Evolutionary conservation across 2,797 vertebrate genomes (phyloP).

Genomic region (Amblyraja radiata): DNA sequence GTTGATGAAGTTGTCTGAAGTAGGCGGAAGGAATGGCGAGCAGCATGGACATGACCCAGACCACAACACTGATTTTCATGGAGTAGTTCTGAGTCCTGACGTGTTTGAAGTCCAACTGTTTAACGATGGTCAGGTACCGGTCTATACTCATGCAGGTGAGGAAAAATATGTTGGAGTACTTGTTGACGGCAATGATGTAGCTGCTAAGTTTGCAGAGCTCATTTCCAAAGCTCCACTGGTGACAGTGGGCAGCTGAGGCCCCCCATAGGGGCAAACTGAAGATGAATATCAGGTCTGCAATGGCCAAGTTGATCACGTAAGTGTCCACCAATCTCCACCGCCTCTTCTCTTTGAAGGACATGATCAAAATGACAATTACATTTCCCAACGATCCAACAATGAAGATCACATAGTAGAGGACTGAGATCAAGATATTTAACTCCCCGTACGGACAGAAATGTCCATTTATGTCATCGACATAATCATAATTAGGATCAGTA

Average conservation of each 20-base stretch:
- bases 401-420: conserved; percentile 68
- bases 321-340: conserved; percentile 69
- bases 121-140: conserved; percentile 74
- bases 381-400: conserved; percentile 69
- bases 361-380: conserved; percentile 64
- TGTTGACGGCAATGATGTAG: conserved; percentile 70
- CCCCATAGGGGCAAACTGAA: conserved; percentile 77
- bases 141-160: conserved; percentile 79
- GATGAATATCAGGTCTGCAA: conserved; percentile 72
- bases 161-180: conserved; percentile 77
- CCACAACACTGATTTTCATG: conserved; percentile 49
- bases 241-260: conserved; percentile 47
- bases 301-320: conserved; percentile 71
- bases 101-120: conserved; percentile 57
- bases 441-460: conserved; percentile 40
- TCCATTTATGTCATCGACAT: background rate
- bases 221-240: conserved; percentile 63
- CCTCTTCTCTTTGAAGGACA: conserved; percentile 48
- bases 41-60: conserved; percentile 64
- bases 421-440: conserved; percentile 52
- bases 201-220: conserved; percentile 71
- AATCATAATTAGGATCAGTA: background rate
- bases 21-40: conserved; percentile 61
- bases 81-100: conserved; percentile 55
- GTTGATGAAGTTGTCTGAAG: conserved; percentile 48